Evolutionary conservation across 2,113 vertebrate genomes (phyloP).

Genomic region (Phoxinus phoxinus): DNA sequence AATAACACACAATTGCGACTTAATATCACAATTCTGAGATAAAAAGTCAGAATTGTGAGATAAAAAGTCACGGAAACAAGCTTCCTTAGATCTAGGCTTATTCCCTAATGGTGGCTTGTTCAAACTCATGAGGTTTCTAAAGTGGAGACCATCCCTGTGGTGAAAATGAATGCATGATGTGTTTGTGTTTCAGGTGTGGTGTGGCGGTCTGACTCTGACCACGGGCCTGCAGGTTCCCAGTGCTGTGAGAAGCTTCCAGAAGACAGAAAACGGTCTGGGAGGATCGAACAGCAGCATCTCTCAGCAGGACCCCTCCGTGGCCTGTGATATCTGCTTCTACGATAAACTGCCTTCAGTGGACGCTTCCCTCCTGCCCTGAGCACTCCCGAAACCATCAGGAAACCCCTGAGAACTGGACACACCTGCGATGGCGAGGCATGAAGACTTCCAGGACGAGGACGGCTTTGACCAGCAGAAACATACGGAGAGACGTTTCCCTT

Average conservation of each 20-base stretch:
- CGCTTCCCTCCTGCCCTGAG: background rate
- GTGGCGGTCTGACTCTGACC: slow-evolving; percentile 84
- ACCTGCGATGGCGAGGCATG: background rate
- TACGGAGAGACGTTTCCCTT: background rate
- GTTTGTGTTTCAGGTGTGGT: slow-evolving; percentile 83
- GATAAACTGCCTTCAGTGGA: slow-evolving; percentile 15
- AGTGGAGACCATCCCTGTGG: too few relatives aligned
- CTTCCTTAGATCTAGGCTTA: background rate
- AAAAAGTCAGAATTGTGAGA: too few relatives aligned
- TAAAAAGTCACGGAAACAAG: too few relatives aligned
- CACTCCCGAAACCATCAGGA: background rate
- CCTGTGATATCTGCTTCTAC: background rate
- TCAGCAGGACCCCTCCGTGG: slow-evolving; percentile 79
- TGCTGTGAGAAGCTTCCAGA: slow-evolving; percentile 84
- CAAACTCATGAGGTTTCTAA: too few relatives aligned
- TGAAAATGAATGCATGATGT: too few relatives aligned
- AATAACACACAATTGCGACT: too few relatives aligned
- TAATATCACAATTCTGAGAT: too few relatives aligned
- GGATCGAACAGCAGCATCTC: slow-evolving; percentile 79
- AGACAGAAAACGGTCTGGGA: slow-evolving; percentile 80
- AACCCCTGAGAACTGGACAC: background rate
- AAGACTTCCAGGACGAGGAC: background rate
- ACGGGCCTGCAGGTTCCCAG: slow-evolving; percentile 92
- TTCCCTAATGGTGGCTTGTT: background rate
- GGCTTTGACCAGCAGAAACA: background rate